phyloP scores from a whole-genome alignment of 2,797 vertebrate genomes.

The Alectoris magna region DNA sequence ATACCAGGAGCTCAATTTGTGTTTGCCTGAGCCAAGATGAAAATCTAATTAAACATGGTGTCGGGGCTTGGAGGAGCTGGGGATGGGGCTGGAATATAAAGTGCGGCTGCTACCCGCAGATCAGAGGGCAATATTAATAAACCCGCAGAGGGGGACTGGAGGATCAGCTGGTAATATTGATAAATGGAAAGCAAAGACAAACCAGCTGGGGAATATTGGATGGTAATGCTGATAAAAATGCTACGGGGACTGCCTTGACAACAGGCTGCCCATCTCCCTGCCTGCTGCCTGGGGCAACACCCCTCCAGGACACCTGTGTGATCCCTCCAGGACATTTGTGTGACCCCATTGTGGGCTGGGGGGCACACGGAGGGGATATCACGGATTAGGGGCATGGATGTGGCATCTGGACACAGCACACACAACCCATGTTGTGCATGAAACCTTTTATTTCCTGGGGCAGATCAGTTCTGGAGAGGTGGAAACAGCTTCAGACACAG shows the following conservation, averaged over 20 bases:
- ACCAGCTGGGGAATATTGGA: conserved; percentile 69
- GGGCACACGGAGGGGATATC: fast-evolving
- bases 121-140: conserved; percentile 86
- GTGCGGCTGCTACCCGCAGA: conserved; percentile 69
- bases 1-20: conserved; percentile 75
- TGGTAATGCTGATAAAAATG: conserved; percentile 66
- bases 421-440: fast-evolving
- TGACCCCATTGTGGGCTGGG: too few species aligned
- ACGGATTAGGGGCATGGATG: fast-evolving
- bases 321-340: too few species aligned
- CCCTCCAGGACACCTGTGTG: too few species aligned
- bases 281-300: background rate
- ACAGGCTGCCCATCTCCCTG: background rate
- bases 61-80: conserved; percentile 73
- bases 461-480: fast-evolving
- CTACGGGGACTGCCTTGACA: background rate
- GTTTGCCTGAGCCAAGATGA: conserved; percentile 77
- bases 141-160: conserved; percentile 54
- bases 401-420: background rate
- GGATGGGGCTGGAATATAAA: conserved; percentile 81
- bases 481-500: background rate
- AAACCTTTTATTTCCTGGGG: background rate
- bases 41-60: conserved; percentile 84
- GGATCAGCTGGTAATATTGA: conserved; percentile 76
- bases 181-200: conserved; percentile 80